Base-by-base conservation (phyloP, 2,888 invertebrate genomes). In the Caenorhabditis japonica region DNA sequence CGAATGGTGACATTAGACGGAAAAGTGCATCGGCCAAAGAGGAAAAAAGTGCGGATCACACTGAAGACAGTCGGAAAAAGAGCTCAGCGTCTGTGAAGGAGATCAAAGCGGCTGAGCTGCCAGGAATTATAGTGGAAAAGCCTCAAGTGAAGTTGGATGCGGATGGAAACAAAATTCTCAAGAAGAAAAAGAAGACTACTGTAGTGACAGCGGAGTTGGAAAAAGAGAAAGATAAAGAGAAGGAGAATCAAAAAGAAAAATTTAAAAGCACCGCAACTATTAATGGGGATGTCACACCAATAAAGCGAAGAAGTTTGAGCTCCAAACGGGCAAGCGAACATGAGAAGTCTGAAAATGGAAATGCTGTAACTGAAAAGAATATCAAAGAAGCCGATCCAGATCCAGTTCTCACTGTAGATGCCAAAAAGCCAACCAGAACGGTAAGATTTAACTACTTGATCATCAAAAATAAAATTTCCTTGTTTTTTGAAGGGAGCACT, bases 381-480 rank as follows among this genome's bases (percentile, higher is more conserved):
- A 19, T n/a, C 2, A 53, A 52, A 23, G 39, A 33, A 34, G 25
- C 56, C 7, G 47, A 21, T 4, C 39, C 59, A 49, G 30, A 36
- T 39, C 69, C 73, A 55, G 76, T 76, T 19, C 60, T 61, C 19
- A 33, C 30, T 34, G 21, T 25, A n/a, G 72, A 71, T 2, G 46
- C 39, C 0, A 75, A 70, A 23, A 75, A 69, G 30, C 79, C 79
- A 12, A 27, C 33, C 0, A 52, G 79, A 69, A 71, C 74, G 62
- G 75, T 71, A 30, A 15, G n/a, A 21, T 19, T 25, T 19, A 15
- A 49, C 5, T 17, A 19, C n/a, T 4, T 58, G 25, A 23, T 21
- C 13, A 30, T 4, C 17, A n/a, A n/a, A 25, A n/a, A 10, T 17
- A 2, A 51, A 5, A 44, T 23, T 23, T 7, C 15, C 30, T 51